Conservation (phyloP, 2,113 vertebrate genomes). For the Mellivora capensis region DNA sequence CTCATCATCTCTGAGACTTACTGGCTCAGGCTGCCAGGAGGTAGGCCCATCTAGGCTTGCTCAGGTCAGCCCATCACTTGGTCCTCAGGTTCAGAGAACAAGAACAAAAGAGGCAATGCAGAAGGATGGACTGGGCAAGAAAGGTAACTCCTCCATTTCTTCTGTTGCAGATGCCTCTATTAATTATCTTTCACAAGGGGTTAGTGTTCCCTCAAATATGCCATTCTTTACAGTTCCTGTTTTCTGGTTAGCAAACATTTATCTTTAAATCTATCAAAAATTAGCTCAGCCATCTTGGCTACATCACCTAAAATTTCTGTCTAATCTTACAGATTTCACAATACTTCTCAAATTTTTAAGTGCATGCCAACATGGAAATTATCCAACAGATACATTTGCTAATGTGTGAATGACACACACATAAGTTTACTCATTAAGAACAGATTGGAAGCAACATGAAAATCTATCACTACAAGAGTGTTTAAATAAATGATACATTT, state of each 20-base stretch:
- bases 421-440: background rate
- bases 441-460: background rate
- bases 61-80: background rate
- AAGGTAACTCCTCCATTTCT: background rate
- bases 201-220: background rate
- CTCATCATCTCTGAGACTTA: background rate
- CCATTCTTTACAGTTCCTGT: background rate
- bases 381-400: background rate
- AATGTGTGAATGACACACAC: background rate
- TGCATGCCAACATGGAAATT: background rate
- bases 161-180: background rate
- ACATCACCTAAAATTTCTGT: background rate
- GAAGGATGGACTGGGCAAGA: background rate
- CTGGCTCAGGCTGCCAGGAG: background rate
- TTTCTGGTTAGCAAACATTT: conserved; percentile 32
- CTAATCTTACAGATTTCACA: background rate
- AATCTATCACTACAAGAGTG: background rate
- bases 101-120: background rate
- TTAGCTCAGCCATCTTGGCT: background rate
- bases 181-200: background rate
- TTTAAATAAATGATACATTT: conserved; percentile 20
- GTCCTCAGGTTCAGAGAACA: background rate
- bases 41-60: background rate
- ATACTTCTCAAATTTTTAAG: conserved; percentile 32
- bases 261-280: background rate